Percentiles rank a stretch among this genome's conserved stretches.
phyloP scores from a whole-genome alignment of 2,113 vertebrate genomes.

The Tetrax tetrax region DNA sequence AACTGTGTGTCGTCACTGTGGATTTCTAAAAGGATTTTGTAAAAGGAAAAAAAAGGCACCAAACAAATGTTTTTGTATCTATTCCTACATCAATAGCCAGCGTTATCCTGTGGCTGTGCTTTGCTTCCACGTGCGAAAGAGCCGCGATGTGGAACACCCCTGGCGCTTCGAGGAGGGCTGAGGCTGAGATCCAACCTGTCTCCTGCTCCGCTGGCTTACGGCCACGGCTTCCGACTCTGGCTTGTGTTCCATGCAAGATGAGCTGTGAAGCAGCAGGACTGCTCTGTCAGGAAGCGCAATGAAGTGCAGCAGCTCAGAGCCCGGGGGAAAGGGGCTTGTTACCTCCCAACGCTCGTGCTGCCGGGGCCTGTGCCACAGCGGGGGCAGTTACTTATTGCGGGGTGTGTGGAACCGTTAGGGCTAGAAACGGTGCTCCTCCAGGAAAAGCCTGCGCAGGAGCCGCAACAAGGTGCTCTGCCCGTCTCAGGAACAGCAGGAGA shows the following conservation, averaged over 20 bases:
- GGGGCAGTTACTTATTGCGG: rapidly evolving
- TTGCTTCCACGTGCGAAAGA: not conserved
- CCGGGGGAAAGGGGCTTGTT: not conserved
- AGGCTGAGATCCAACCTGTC: not conserved
- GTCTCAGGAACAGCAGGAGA: not conserved
- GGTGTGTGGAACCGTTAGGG: not conserved
- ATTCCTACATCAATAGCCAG: not conserved
- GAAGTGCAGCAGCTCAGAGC: not conserved
- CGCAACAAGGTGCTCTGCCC: not conserved
- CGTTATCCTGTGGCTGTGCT: not conserved
- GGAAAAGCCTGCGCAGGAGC: not conserved
- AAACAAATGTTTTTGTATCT: not conserved
- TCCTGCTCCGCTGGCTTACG: not conserved
- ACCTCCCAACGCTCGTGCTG: not conserved
- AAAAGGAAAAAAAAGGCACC: not conserved
- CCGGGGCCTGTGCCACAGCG: not conserved
- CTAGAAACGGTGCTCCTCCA: not conserved
- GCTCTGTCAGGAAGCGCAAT: not conserved
- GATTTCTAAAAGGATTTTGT: constrained; percentile 34
- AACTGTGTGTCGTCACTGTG: not conserved
- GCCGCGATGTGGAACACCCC: not conserved
- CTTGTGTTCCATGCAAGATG: not conserved
- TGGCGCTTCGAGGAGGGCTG: not conserved
- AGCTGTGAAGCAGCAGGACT: not conserved
- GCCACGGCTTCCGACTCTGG: not conserved